Conservation (phyloP, 2,888 invertebrate species). For the Yponomeuta plumbellus region DNA sequence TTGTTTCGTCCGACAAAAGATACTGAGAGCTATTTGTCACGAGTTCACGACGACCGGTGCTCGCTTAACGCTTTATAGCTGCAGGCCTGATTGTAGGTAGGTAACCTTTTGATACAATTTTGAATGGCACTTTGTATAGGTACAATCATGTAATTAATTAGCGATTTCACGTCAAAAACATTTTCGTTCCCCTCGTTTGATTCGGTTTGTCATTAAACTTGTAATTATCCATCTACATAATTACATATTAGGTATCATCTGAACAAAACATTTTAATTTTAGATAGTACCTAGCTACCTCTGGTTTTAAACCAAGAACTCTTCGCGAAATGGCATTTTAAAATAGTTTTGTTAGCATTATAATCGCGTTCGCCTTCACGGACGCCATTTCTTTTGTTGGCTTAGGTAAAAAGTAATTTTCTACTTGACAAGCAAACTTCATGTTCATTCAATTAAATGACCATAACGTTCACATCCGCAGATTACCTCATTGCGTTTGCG, state of each 20-base stretch:
- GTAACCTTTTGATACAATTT: constrained; percentile 30
- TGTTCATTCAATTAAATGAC: not conserved
- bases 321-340: not conserved
- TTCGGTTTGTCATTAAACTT: not conserved
- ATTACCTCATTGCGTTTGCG: constrained; percentile 10
- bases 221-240: not conserved
- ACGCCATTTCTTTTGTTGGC: not conserved
- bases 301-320: not conserved
- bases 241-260: not conserved
- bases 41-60: constrained; percentile 19
- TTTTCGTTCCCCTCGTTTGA: not conserved
- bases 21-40: constrained; percentile 27
- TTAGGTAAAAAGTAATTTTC: not conserved
- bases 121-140: constrained; percentile 20
- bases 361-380: not conserved
- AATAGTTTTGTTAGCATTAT: not conserved
- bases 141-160: constrained; percentile 20
- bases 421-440: not conserved
- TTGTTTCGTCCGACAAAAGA: constrained; percentile 25
- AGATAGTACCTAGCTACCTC: not conserved
- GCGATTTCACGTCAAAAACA: constrained; percentile 13
- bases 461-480: constrained; percentile 13
- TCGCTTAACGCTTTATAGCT: constrained; percentile 10
- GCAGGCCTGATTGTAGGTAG: constrained; percentile 23
- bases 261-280: not conserved